Evolutionary conservation across 1,140 invertebrate genomes (phyloP), one percentile per base, ranked within the genome.

Genomic region (Batillaria attramentaria): DNA sequence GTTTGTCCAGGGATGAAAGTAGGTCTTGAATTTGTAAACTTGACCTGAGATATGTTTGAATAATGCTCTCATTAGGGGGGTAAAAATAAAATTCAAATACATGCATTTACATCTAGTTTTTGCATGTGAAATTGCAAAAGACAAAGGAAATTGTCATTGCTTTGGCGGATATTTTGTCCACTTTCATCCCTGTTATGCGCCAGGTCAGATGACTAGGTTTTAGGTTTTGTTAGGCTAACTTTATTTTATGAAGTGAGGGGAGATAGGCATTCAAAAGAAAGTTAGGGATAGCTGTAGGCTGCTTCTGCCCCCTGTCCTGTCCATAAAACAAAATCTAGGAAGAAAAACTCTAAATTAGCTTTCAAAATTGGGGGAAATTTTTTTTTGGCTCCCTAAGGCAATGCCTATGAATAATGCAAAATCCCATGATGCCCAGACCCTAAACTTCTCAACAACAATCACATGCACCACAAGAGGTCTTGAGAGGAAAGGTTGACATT

Each of bases 391-490:
- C n/a, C n/a, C n/a, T n/a, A n/a, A n/a, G n/a, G n/a, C n/a, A n/a
- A n/a, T n/a, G n/a, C n/a, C n/a, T n/a, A n/a, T n/a, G 57, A 4
- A 13, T n/a, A 60, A 60, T 60, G 57, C 57, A 60, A 60, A 41
- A 70, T 50, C 73, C 73, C 73, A 31, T 75, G 54, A 75, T 65
- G 73, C 73, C 73, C 73, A 75, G 73, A 75, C 73, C 73, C 73
- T 75, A 75, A 31, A 62, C 57, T 75, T 75, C 57, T 75, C 73
- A 75, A 75, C 73, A 75, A 75, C 73, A 75, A 62, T 62, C 73
- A 75, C 73, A 75, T 75, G 73, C 73, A 75, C 73, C 73, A 75
- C 73, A 75, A 57, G 57, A 75, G 73, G 54, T 75, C 73, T 75
- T 75, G 73, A 75, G 54, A 75, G 73, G 73, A 62, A 75, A 75